Percentiles rank a stretch among this genome's conserved stretches.
These are phyloP conservation scores for Anthopleura xanthogrammica DNA, from an alignment of 92 coral and sea anemone species.

Conservation along the genomic window DNA sequence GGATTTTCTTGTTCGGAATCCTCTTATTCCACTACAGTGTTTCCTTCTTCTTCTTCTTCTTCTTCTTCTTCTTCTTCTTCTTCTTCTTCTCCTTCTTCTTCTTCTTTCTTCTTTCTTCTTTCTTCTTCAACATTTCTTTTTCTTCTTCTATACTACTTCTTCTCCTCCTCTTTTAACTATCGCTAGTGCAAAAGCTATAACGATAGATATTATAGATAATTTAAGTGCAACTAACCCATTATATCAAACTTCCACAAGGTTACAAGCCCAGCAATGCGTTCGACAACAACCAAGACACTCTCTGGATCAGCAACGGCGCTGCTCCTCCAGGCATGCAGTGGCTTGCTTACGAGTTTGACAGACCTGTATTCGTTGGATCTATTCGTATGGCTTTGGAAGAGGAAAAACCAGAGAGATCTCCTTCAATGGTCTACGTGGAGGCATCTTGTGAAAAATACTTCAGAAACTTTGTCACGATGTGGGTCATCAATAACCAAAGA, in stretches of 20 bases:
- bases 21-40: no score
- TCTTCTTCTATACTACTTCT: no score
- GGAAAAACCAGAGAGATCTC: constrained; percentile 91
- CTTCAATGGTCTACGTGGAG: constrained; percentile 88
- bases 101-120: no score
- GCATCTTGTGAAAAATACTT: constrained; percentile 97
- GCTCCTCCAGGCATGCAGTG: constrained; percentile 99
- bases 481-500: constrained; percentile 82
- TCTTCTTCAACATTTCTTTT: no score
- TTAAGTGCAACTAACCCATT: background rate
- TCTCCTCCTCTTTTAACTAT: no score
- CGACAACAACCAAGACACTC: constrained; percentile 92
- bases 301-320: constrained; percentile 93
- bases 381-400: constrained; percentile 82
- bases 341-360: constrained; percentile 86
- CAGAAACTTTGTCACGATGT: constrained; percentile 83
- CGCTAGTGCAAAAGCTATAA: no score
- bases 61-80: no score
- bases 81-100: no score
- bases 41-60: no score
- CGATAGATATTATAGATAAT: no score
- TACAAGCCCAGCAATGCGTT: constrained; percentile 95
- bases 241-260: constrained; percentile 35
- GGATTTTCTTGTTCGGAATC: no score
- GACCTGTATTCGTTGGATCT: constrained; percentile 86